Evolutionary conservation across 1,140 invertebrate genomes (phyloP).

Genomic region (Heterodera schachtii): DNA sequence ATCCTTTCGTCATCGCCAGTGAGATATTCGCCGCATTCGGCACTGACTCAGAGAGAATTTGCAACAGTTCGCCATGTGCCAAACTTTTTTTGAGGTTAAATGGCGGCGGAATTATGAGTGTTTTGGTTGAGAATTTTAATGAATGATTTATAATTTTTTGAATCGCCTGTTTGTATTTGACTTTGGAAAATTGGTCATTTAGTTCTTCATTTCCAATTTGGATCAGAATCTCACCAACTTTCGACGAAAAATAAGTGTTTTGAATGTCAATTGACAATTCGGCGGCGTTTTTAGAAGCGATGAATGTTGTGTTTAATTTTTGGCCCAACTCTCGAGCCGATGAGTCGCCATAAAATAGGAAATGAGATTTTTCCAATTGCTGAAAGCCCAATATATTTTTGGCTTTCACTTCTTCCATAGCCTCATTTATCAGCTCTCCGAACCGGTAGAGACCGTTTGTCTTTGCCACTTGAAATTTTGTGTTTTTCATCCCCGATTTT

Average conservation of each 20-base stretch:
- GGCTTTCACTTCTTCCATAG: not conserved
- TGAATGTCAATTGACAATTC: too few relatives aligned
- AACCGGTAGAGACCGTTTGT: not conserved
- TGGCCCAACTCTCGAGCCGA: too few relatives aligned
- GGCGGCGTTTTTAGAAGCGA: too few relatives aligned
- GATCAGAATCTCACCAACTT: not conserved
- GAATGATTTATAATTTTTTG: not conserved
- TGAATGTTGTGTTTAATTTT: too few relatives aligned
- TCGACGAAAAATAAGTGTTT: too few relatives aligned
- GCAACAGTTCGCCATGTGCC: not conserved
- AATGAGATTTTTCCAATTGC: too few relatives aligned
- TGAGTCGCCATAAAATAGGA: too few relatives aligned
- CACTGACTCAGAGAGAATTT: too few relatives aligned
- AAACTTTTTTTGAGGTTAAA: not conserved
- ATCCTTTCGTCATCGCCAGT: too few relatives aligned
- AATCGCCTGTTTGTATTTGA: not conserved
- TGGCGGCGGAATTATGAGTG: not conserved
- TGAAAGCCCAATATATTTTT: too few relatives aligned
- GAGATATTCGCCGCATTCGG: too few relatives aligned
- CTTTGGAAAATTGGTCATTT: not conserved
- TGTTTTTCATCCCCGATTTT: not conserved
- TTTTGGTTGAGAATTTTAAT: not conserved
- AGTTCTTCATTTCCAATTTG: not conserved
- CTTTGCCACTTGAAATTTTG: not conserved
- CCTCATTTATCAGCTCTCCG: not conserved